Evolutionary conservation across 23 tunicate species (phyloP).

Genomic region (Oikopleura dioica): DNA sequence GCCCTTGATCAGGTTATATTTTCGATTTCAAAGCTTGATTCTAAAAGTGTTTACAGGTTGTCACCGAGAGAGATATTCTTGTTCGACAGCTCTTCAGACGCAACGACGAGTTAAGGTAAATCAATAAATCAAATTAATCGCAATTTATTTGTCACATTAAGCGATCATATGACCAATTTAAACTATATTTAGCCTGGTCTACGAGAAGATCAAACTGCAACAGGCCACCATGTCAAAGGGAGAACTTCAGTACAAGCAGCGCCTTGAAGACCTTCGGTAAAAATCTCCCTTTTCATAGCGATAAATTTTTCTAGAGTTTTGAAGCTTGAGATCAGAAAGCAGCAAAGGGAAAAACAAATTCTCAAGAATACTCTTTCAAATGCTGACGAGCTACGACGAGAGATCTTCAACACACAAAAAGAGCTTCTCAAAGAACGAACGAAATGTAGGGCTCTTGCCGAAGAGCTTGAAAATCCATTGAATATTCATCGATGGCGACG

Average conservation of each 20-base stretch:
- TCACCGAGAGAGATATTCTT: conserved; percentile 81
- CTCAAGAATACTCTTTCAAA: conserved; percentile 59
- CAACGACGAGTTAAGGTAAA: conserved; percentile 76
- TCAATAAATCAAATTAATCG: too few species aligned
- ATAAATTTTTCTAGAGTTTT: too few species aligned
- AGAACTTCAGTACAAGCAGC: conserved; percentile 73
- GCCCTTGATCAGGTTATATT: conserved; percentile 95
- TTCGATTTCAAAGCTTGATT: too few species aligned
- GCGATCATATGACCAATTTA: too few species aligned
- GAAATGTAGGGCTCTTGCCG: conserved; percentile 75
- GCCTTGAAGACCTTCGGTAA: conserved; percentile 65
- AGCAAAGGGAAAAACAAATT: conserved; percentile 56
- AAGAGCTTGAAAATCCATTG: conserved; percentile 85
- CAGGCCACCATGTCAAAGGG: conserved; percentile 83
- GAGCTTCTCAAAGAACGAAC: conserved; percentile 76
- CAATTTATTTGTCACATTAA: too few species aligned
- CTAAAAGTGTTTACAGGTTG: too few species aligned
- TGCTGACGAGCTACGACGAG: conserved; percentile 55
- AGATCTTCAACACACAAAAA: conserved; percentile 60
- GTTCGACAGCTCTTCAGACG: conserved; percentile 68
- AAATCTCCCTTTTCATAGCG: too few species aligned
- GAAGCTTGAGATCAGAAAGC: conserved; percentile 62
- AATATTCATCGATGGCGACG: conserved; percentile 90
- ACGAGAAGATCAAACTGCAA: conserved; percentile 82
- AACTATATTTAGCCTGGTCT: conserved; percentile 56